Evolutionary conservation across 1,140 invertebrate genomes (phyloP).

Genomic region (Panagrolaimus sp.): DNA sequence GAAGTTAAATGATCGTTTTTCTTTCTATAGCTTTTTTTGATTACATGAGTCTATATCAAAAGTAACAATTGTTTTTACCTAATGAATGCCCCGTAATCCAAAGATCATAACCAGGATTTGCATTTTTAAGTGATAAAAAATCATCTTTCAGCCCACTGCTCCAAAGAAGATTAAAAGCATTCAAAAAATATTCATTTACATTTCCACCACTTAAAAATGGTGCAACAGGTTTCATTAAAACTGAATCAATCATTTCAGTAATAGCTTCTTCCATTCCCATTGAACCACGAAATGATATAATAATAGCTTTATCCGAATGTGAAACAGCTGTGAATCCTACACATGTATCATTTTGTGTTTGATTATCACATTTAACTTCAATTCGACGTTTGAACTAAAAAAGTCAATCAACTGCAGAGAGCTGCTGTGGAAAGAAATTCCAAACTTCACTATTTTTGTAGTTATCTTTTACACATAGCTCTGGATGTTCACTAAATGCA

Average conservation of each 20-base stretch:
- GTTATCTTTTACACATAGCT: no score
- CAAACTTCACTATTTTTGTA: no score
- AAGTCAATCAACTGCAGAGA: no score
- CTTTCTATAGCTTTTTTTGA: no score
- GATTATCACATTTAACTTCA: constrained; percentile 23
- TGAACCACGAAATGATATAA: constrained; percentile 38
- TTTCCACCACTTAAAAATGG: constrained; percentile 35
- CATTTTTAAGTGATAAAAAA: constrained; percentile 22
- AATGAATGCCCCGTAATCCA: constrained; percentile 39
- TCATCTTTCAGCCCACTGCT: constrained; percentile 33
- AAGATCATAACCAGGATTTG: constrained; percentile 37
- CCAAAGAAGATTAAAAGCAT: constrained; percentile 36
- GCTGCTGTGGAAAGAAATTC: no score
- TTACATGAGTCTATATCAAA: no score
- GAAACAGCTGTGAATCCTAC: constrained; percentile 36
- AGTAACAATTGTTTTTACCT: no score
- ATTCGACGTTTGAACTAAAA: constrained; percentile 23
- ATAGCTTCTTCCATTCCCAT: constrained; percentile 38
- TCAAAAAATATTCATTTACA: constrained; percentile 41
- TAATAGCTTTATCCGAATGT: constrained; percentile 26
- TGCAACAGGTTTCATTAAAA: constrained; percentile 26
- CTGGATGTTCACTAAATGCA: no score
- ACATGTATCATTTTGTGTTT: constrained; percentile 31
- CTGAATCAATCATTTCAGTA: constrained; percentile 31
- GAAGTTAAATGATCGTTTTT: no score